These are phyloP conservation scores for Electrona antarctica DNA, from an alignment of 2,113 vertebrate species.

Conservation along the genomic window DNA sequence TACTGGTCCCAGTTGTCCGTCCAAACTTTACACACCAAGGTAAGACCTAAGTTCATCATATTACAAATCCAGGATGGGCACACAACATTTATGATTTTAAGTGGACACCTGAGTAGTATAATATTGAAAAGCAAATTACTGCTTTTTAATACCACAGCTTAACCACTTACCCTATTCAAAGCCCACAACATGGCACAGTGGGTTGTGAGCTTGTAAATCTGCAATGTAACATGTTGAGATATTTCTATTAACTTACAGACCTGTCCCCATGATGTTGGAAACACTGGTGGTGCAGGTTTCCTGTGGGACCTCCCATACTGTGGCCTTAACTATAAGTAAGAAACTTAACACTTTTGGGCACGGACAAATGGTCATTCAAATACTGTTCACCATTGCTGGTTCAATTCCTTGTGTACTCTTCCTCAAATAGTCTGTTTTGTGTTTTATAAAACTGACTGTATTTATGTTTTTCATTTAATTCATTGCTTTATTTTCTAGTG, in stretches of 20 bases:
- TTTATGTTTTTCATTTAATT: not conserved
- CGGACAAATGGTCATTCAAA: too few relatives aligned
- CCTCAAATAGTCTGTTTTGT: not conserved
- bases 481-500: slow-evolving; percentile 69
- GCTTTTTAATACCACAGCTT: too few relatives aligned
- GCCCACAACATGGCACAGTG: not conserved
- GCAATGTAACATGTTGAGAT: not conserved
- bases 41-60: slow-evolving; percentile 42
- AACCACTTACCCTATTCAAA: too few relatives aligned
- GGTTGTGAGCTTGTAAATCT: not conserved
- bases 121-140: not conserved
- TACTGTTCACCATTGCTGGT: too few relatives aligned
- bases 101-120: not conserved
- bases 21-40: slow-evolving; percentile 82
- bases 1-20: slow-evolving; percentile 62
- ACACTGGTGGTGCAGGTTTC: slow-evolving; percentile 88
- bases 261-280: slow-evolving; percentile 75
- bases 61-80: too few relatives aligned
- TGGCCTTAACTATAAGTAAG: slow-evolving; percentile 91
- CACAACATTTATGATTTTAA: too few relatives aligned
- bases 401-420: too few relatives aligned
- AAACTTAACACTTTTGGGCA: not conserved
- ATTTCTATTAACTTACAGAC: slow-evolving; percentile 64
- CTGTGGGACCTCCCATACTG: slow-evolving; percentile 90
- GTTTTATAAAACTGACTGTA: not conserved